Conservation (phyloP, 2,797 vertebrate genomes). For the Ispidina lecontei region DNA sequence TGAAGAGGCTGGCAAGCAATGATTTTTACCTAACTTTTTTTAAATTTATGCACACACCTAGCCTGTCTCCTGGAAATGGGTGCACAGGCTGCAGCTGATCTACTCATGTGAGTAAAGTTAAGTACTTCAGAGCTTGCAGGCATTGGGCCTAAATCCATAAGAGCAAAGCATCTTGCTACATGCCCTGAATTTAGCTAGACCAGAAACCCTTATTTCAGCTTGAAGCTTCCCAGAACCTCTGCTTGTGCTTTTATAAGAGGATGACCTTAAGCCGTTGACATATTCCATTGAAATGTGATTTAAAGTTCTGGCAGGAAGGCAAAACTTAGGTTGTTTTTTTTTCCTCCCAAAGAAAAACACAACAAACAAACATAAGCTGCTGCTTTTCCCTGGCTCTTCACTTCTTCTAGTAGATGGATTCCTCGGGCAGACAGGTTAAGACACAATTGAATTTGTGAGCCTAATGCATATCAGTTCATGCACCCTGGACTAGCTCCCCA, state of each 20-base stretch:
- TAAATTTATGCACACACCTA: not conserved
- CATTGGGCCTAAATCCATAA: constrained; percentile 13
- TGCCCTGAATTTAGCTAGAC: not conserved
- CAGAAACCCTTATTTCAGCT: constrained; percentile 31
- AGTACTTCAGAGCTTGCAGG: not conserved
- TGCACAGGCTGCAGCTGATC: not conserved
- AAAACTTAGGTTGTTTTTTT: not conserved
- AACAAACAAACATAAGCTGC: constrained; percentile 57
- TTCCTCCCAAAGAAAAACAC: not conserved
- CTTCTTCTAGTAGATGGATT: constrained; percentile 58
- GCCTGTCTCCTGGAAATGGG: not conserved
- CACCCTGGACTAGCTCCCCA: constrained; percentile 42
- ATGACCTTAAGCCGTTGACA: constrained; percentile 10
- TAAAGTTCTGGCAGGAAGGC: constrained; percentile 45
- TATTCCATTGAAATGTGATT: constrained; percentile 54
- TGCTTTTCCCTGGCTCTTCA: constrained; percentile 35
- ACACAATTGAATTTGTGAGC: constrained; percentile 67
- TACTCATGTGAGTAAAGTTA: not conserved
- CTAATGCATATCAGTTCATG: constrained; percentile 67
- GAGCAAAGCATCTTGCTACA: not conserved
- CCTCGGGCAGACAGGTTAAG: constrained; percentile 65
- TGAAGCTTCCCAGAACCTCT: constrained; percentile 23
- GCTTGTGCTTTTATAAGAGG: constrained; percentile 36
- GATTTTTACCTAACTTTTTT: constrained; percentile 15
- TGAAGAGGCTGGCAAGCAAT: not conserved